Conservation (phyloP, 1,140 invertebrate genomes). For the Amphibalanus amphitrite region DNA sequence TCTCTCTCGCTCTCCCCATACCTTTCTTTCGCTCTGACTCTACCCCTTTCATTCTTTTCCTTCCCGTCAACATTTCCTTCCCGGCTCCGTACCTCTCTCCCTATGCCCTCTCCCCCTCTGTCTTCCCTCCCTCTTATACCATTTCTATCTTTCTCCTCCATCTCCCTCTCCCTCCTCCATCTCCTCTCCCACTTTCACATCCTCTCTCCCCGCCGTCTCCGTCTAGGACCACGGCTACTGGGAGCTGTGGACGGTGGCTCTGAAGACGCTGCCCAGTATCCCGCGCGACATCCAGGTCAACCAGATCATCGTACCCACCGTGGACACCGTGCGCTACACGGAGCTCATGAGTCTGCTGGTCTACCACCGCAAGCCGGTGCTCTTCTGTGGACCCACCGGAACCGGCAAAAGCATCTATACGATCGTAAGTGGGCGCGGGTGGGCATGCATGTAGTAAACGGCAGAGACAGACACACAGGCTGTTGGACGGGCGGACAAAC, state of each 20-base stretch:
- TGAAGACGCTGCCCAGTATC: slow-evolving; percentile 55
- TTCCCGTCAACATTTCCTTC: too few relatives aligned
- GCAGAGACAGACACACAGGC: too few relatives aligned
- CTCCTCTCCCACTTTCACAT: slow-evolving; percentile 3
- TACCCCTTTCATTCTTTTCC: too few relatives aligned
- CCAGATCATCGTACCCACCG: slow-evolving; percentile 81
- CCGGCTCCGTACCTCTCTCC: too few relatives aligned
- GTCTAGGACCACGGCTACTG: slow-evolving; percentile 30
- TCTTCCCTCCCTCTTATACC: too few relatives aligned
- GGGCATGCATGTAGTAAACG: too few relatives aligned
- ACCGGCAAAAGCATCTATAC: slow-evolving; percentile 81
- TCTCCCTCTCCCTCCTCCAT: background rate
- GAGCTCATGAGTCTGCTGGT: slow-evolving; percentile 51
- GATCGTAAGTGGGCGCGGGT: slow-evolving; percentile 30
- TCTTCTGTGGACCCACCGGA: slow-evolving; percentile 79
- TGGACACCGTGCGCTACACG: slow-evolving; percentile 67
- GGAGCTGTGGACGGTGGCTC: slow-evolving; percentile 75
- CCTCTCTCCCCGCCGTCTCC: background rate
- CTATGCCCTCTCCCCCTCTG: too few relatives aligned
- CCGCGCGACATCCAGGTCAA: slow-evolving; percentile 77
- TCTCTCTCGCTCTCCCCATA: too few relatives aligned
- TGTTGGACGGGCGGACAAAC: too few relatives aligned
- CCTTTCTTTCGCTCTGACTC: too few relatives aligned
- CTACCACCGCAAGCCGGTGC: slow-evolving; percentile 19
- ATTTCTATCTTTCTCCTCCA: background rate